Base-by-base conservation (phyloP, 2,888 invertebrate species). In the Amitus sp. region DNA sequence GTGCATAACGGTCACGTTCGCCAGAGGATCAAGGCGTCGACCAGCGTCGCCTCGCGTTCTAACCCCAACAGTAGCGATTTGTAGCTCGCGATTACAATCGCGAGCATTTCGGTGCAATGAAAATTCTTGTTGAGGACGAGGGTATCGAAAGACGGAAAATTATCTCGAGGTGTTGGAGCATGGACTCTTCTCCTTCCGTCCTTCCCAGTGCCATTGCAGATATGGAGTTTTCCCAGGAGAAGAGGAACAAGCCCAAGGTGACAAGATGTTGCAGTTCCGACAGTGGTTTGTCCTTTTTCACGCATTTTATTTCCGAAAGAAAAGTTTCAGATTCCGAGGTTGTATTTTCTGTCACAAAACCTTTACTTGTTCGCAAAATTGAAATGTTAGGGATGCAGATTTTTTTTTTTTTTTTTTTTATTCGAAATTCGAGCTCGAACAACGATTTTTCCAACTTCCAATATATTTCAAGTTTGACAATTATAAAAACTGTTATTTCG, bases 131-230 rank as follows among this genome's bases (percentile, higher is more conserved):
- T 20, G 80, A 74, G 58, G 80, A 81, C 65, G 80, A 81, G 53
- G 80, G 80, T 19, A 80, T 81, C 55, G 80, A 80, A 55, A 57
- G 72, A 18, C 56, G 73, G 48, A 68, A 71, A 43, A 57, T 62
- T 19, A 48, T 76, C 61, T 84, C 85, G 70, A 69, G 82, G 33
- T 80, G 80, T 64, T 78, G 81, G 75, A 83, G 80, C 57, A 65
- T 82, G 5, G 87, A 87, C 69, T n/a, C n/a, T n/a, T n/a, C n/a
- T n/a, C n/a, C n/a, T n/a, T 87, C 87, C 2, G 85, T 86, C 0
- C 84, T 86, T 6, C 85, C 85, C 56, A 81, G 86, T 68, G n/a
- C n/a, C n/a, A n/a, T n/a, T n/a, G n/a, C n/a, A n/a, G 86, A 87
- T 67, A 86, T 87, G 20, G 80, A 80, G 33, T 63, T 55, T 20